A percentile compares a stretch with the other conserved stretches of the same genome.
These are phyloP conservation scores for Eulemur coronatus DNA, from an alignment of 2,797 vertebrate genomes.

Conservation along the genomic window DNA sequence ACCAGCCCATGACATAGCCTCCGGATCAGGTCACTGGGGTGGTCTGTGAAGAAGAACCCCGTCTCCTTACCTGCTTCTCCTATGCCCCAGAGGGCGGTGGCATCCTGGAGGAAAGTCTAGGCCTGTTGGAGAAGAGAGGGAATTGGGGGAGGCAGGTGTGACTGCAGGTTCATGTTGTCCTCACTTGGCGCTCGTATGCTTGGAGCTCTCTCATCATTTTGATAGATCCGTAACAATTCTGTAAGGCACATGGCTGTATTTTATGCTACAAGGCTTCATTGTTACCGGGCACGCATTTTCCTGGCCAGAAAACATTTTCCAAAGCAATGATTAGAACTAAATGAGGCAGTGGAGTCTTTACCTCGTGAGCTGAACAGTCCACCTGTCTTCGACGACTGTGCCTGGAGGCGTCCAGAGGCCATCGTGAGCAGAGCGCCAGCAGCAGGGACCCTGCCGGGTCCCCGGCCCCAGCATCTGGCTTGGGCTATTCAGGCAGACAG, in stretches of 20 bases:
- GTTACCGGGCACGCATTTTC: neutral
- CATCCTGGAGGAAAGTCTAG: accelerated
- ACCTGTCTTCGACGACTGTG: accelerated
- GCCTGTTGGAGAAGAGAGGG: neutral
- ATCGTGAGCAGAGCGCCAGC: accelerated
- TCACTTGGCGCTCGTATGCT: accelerated
- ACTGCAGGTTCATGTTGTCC: neutral
- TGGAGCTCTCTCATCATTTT: neutral
- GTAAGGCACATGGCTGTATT: neutral
- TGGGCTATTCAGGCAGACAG: neutral
- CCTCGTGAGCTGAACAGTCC: accelerated
- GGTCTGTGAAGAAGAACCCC: neutral
- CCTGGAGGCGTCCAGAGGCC: neutral
- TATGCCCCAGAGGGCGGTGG: too few relatives aligned
- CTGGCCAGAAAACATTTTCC: neutral
- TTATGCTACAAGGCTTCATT: neutral
- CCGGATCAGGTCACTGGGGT: neutral
- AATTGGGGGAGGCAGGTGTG: accelerated
- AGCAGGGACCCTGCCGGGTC: accelerated
- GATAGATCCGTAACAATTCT: neutral
- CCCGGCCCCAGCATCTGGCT: accelerated
- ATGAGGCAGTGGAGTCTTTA: neutral
- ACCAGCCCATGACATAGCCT: neutral
- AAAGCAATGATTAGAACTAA: neutral
- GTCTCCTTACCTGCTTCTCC: too few relatives aligned